phyloP scores from a whole-genome alignment of 2,797 vertebrate genomes.

The Onychomys torridus region DNA sequence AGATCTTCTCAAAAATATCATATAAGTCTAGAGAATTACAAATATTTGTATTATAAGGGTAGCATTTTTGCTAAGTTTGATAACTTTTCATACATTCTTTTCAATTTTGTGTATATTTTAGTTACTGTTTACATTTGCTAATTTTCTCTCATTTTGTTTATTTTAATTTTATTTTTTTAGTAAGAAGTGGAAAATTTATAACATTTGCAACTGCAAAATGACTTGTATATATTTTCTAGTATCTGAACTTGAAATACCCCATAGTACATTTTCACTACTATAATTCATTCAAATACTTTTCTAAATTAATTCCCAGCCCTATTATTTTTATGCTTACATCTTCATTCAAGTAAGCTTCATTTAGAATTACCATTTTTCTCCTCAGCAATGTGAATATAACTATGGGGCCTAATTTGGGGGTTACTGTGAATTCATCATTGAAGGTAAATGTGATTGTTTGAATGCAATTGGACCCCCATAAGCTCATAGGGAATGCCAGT shows the following conservation, averaged over 20 bases:
- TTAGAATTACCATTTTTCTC: background rate
- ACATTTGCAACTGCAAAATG: background rate
- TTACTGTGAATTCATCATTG: background rate
- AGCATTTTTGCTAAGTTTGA: background rate
- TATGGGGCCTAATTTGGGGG: background rate
- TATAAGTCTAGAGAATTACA: no score
- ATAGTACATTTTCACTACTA: background rate
- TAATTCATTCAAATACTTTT: background rate
- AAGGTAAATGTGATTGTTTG: background rate
- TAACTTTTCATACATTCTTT: background rate
- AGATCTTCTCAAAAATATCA: background rate
- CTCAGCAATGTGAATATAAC: background rate
- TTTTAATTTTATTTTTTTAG: background rate
- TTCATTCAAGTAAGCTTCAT: background rate
- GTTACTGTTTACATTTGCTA: background rate
- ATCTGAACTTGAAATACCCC: background rate
- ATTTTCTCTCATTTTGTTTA: background rate
- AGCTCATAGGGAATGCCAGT: background rate
- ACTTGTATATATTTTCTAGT: background rate
- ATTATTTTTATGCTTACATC: background rate
- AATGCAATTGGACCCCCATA: background rate
- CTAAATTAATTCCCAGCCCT: background rate
- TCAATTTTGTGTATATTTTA: background rate
- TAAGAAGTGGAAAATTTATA: background rate
- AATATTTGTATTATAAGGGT: background rate